Evolutionary conservation across 2,113 vertebrate genomes (phyloP), one percentile per base, ranked within the genome.

Genomic region (Anhinga anhinga): DNA sequence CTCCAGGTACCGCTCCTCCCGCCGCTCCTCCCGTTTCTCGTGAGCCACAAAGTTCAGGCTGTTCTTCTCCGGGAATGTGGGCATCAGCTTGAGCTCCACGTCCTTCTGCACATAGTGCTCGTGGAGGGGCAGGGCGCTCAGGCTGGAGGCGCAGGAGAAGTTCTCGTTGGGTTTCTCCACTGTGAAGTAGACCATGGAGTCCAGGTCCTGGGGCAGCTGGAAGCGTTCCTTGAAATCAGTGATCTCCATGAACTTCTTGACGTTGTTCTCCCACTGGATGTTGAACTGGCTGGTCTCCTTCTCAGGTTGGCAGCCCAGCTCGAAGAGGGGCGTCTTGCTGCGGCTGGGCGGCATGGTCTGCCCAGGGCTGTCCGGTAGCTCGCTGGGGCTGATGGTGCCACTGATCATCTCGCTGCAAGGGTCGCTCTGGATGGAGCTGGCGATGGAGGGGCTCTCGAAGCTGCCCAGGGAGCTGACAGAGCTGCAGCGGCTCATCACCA

Each of bases 291-390:
- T 97, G 59, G 97, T 97, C 88, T 99, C 99, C 18, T 98, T 98
- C 92, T 98, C 98, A 0, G 97, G 93, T 2, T 97, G 96, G 27
- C 98, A 98, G 62, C 90, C 98, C 71, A 98, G 61, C 77, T 99
- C 99, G 1, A 98, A 99, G 9, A 99, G 99, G 1, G 99, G 99
- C 0, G 99, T 99, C 97, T 99, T 99, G 98, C 99, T 99, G 47
- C 99, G 98, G 96, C 99, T 99, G 2, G 99, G 99, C 0, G 99
- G 99, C 99, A 99, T 99, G 30, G 99, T 99, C 98, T 99, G 99
- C 15, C 99, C 99, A 0, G 99, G 99, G 94, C 99, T 99, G 98
- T 99, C 99, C 0, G 99, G 99, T 61, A 99, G 98, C 97, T 99
- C 99, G 21, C 99, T 99, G 42, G 99, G 99, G 26, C 99, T 99